Base-by-base conservation (phyloP, 1,140 invertebrate genomes). In the Euglossa dilemma region DNA sequence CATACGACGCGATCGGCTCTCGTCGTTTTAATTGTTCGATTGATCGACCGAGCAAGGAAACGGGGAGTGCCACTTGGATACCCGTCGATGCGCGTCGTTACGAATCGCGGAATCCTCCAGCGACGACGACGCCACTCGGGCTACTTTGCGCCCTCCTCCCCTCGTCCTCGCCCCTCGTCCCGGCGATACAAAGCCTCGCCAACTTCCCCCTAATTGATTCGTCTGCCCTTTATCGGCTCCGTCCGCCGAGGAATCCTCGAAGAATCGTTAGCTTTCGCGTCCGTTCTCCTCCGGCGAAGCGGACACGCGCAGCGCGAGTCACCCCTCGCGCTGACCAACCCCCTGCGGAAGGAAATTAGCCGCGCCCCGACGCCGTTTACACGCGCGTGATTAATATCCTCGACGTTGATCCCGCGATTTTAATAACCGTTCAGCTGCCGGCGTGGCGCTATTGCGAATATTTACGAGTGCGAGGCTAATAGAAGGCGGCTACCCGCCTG, bases 341-440 rank as follows among this genome's bases (percentile, higher is more conserved):
- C 78, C 59, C 28, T 57, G 71, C 36, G 28, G 74, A 85, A 80
- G 80, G 87, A 88, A 88, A 88, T 88, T 88, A 88, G 87, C 83
- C 72, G 36, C 36, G 45, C n/a, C 52, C 76, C 59, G 59, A 70
- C 36, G 74, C 57, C 79, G 83, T 85, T 89, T 88, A 87, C 88
- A 90, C 87, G 86, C 88, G 87, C 85, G 84, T 88, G 90, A 91
- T 91, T 91, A 91, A 91, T 88, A 87, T 64, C 83, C 72, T 86
- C 75, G 86, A 81, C 81, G 75, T 83, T 83, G 71, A 50, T 66
- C 82, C 67, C 80, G 76, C 90, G 84, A 88, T 91, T 91, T 91
- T 91, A 90, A 91, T 91, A 91, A 90, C 89, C 87, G 70, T 4
- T 52, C 70, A 59, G 50, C 69, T 14, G 54, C 28, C 36, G 25